phyloP scores from a whole-genome alignment of 2,888 invertebrate species.

The Coelopa pilipes region DNA sequence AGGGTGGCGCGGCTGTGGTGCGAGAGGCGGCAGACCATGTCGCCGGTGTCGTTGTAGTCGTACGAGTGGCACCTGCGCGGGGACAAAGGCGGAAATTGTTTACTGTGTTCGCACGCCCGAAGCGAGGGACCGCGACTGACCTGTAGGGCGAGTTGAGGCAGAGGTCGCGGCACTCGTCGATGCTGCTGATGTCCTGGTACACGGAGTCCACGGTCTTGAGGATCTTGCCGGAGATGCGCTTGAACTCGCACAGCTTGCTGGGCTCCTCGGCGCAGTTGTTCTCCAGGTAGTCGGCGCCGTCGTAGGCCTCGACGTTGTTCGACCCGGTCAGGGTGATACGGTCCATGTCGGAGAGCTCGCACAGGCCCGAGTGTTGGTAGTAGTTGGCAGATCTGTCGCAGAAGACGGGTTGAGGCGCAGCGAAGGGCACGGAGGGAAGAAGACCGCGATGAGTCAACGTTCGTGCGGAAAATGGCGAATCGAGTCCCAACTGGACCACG shows the following conservation, averaged over 20 bases:
- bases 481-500: neutral
- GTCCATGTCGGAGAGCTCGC: slow-evolving; percentile 92
- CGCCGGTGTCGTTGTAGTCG: slow-evolving; percentile 93
- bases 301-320: slow-evolving; percentile 77
- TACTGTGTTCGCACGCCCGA: neutral
- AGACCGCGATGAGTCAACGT: neutral
- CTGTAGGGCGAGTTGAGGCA: slow-evolving; percentile 89
- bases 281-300: slow-evolving; percentile 85
- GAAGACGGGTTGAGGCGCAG: neutral
- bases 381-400: slow-evolving; percentile 85
- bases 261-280: slow-evolving; percentile 95
- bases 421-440: neutral
- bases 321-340: slow-evolving; percentile 88
- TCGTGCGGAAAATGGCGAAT: neutral
- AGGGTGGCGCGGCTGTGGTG: slow-evolving; percentile 91
- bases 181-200: slow-evolving; percentile 86
- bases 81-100: neutral
- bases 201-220: slow-evolving; percentile 94
- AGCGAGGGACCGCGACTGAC: slow-evolving; percentile 48
- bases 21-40: slow-evolving; percentile 91
- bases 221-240: slow-evolving; percentile 87
- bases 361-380: slow-evolving; percentile 86
- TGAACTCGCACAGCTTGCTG: slow-evolving; percentile 94
- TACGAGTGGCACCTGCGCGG: slow-evolving; percentile 90
- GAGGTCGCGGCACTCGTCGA: slow-evolving; percentile 89